Evolutionary conservation across 2,113 vertebrate species (phyloP).

Genomic region (Neolamprologus sp.): DNA sequence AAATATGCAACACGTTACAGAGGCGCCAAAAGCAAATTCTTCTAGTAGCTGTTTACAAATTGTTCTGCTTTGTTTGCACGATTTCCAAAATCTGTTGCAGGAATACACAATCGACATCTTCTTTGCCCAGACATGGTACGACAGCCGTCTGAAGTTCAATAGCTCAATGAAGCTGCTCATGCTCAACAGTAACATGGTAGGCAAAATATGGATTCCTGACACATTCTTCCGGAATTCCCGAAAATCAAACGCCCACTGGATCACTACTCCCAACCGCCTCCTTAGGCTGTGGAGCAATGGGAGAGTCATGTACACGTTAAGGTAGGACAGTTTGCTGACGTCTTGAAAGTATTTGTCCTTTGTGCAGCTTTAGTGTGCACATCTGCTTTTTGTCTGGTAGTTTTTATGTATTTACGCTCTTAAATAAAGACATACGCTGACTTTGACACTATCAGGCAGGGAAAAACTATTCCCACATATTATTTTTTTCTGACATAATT

Average conservation of each 20-base stretch:
- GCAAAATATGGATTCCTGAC: constrained; percentile 98
- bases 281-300: constrained; percentile 93
- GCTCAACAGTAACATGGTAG: constrained; percentile 98
- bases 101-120: constrained; percentile 99
- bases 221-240: constrained; percentile 97
- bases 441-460: not conserved
- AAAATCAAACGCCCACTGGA: constrained; percentile 97
- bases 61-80: not conserved
- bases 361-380: constrained; percentile 48
- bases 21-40: not conserved
- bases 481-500: constrained; percentile 54
- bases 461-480: constrained; percentile 21
- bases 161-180: constrained; percentile 94
- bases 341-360: constrained; percentile 16
- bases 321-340: constrained; percentile 63
- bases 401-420: not conserved
- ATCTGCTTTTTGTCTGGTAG: constrained; percentile 28
- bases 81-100: constrained; percentile 56
- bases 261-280: constrained; percentile 95
- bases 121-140: constrained; percentile 98
- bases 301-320: constrained; percentile 90
- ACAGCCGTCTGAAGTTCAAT: constrained; percentile 94
- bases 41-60: not conserved
- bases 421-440: not conserved
- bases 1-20: rapidly evolving